These are phyloP conservation scores for Papilio dardanus DNA, from an alignment of 1,140 invertebrate species.

Conservation along the genomic window DNA sequence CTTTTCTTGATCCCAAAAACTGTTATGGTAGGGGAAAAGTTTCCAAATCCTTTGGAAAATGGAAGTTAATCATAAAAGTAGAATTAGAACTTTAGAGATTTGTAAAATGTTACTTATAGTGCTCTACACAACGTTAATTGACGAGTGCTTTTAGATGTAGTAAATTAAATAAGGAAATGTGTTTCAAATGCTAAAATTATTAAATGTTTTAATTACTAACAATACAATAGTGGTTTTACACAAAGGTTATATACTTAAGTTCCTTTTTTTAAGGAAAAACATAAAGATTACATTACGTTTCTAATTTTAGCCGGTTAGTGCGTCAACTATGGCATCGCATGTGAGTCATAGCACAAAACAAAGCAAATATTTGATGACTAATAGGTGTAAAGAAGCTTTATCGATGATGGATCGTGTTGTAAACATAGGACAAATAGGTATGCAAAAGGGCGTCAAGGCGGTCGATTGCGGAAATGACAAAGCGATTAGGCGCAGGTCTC, in stretches of 20 bases:
- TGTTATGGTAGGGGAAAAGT: slow-evolving; percentile 11
- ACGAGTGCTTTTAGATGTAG: too few species aligned
- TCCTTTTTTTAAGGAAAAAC: too few species aligned
- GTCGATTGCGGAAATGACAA: slow-evolving; percentile 78
- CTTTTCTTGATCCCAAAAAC: neutral
- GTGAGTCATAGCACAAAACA: slow-evolving; percentile 14
- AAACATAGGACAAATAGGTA: slow-evolving; percentile 65
- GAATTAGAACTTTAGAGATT: neutral
- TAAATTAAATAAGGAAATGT: neutral
- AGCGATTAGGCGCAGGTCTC: slow-evolving; percentile 75
- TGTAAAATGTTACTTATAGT: neutral
- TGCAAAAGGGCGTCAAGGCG: slow-evolving; percentile 63
- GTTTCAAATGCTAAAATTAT: neutral
- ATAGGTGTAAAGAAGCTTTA: neutral
- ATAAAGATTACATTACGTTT: too few species aligned
- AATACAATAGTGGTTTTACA: too few species aligned
- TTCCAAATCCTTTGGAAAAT: neutral
- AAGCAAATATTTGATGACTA: neutral
- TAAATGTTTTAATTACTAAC: neutral
- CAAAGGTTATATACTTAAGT: too few species aligned
- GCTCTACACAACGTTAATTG: neutral
- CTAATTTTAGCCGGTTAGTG: neutral
- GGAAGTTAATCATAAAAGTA: neutral
- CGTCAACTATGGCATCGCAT: neutral
- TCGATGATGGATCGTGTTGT: slow-evolving; percentile 36